Base-by-base conservation (phyloP, 2,797 vertebrate genomes). In the Mareca strepera region DNA sequence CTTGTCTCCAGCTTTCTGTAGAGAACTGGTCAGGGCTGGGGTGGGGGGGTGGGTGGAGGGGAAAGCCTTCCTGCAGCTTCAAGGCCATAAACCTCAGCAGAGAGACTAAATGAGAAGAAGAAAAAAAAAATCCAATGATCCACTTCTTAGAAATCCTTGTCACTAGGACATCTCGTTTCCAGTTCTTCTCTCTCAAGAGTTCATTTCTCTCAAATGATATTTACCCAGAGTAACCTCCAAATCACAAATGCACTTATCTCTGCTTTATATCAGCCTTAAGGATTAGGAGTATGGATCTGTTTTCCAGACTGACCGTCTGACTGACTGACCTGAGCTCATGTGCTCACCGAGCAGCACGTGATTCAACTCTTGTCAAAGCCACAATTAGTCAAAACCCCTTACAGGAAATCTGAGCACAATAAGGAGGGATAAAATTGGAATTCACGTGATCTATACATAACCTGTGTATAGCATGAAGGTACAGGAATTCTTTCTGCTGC, bases 281-380 rank as follows among this genome's bases (percentile, higher is more conserved):
- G 97, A 96, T 97, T 96, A 92, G 75, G 95, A 93, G 68, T 98
- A 98, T 98, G 96, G 98, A 98, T 98, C 95, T 97, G 95, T 97
- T 97, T 98, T 97, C 97, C 97, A 98, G 98, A 98, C 98, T 97
- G 96, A 97, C 97, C 93, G 95, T 98, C 98, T 98, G 98, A 93
- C 97, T 97, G 94, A 93, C 95, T 98, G 97, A 98, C 97, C 97
- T 90, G 88, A 94, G n/a, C 91, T 94, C 68, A 91, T 96, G 97
- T 35, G 0, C 91, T 97, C 95, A 94, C 94, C 76, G 81, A 96
- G 95, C 96, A 94, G 96, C 94, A 95, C 77, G 95, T 95, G 96
- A 97, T 96, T 92, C 96, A 93, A 63, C 92, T 97, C 97, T 96
- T 98, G 97, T 98, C 97, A 97, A 98, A 98, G 97, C 96, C 97